These are phyloP conservation scores for Camelus bactrianus DNA, from an alignment of 2,113 vertebrate genomes.

Conservation along the genomic window DNA sequence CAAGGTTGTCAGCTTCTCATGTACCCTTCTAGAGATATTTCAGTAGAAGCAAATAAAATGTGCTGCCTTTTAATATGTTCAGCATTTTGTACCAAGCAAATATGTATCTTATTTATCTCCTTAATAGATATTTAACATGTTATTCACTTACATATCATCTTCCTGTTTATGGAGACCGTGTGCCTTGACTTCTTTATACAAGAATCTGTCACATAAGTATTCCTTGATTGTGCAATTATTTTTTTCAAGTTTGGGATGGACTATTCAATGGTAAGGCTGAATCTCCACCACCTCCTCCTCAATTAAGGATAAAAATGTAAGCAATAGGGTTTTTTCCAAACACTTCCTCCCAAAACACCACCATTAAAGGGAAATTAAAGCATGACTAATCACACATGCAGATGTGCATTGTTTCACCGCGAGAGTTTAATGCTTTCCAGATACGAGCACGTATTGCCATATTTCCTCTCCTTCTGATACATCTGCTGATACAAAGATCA, in stretches of 20 bases:
- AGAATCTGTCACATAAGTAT: constrained; percentile 37
- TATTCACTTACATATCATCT: not conserved
- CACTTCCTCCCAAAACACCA: constrained; percentile 43
- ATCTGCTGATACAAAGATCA: constrained; percentile 71
- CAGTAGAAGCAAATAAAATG: not conserved
- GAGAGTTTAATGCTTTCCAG: constrained; percentile 77
- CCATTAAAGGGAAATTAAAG: constrained; percentile 71
- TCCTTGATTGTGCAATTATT: constrained; percentile 17
- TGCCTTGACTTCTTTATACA: constrained; percentile 32
- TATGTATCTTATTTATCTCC: not conserved
- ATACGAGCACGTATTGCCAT: constrained; percentile 42
- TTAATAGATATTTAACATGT: not conserved
- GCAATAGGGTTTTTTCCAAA: constrained; percentile 52
- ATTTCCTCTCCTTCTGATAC: constrained; percentile 75
- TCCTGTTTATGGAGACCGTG: constrained; percentile 8
- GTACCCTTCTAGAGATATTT: not conserved
- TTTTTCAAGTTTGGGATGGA: constrained; percentile 51
- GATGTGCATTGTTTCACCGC: constrained; percentile 60
- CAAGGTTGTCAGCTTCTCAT: not conserved
- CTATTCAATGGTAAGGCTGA: not conserved
- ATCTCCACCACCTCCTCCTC: not conserved
- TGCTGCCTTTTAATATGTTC: constrained; percentile 4
- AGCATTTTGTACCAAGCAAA: not conserved
- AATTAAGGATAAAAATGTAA: constrained; percentile 56
- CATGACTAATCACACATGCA: constrained; percentile 74